These are phyloP conservation scores for Pandemis corylana DNA, from an alignment of 2,888 invertebrate genomes.

Conservation along the genomic window DNA sequence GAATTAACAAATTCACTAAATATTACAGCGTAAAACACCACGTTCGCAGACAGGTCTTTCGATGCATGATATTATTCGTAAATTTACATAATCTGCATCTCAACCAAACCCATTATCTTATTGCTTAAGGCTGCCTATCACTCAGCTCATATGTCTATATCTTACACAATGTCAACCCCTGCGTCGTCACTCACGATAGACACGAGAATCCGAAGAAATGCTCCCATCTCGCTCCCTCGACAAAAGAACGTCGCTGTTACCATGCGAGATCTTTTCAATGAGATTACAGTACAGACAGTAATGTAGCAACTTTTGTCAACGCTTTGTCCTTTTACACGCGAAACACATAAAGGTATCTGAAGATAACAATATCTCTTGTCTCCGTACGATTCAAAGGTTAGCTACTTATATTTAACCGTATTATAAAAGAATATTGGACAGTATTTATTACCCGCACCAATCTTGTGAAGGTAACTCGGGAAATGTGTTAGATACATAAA, in stretches of 20 bases:
- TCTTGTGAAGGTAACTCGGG: conserved; percentile 14
- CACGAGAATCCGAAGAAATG: conserved; percentile 16
- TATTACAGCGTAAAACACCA: not conserved
- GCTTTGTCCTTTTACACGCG: conserved; percentile 29
- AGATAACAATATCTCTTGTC: conserved; percentile 23
- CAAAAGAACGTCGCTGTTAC: conserved; percentile 31
- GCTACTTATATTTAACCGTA: conserved; percentile 11
- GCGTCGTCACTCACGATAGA: not conserved
- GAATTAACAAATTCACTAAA: not conserved
- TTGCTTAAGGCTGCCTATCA: not conserved
- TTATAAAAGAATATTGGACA: conserved; percentile 32
- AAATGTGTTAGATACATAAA: conserved; percentile 26
- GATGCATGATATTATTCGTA: not conserved
- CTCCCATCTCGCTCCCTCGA: conserved; percentile 14
- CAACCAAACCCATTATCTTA: not conserved
- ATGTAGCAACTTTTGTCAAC: conserved; percentile 25
- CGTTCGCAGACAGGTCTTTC: not conserved
- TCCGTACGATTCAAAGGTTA: conserved; percentile 8
- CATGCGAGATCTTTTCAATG: conserved; percentile 13
- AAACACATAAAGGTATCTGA: conserved; percentile 26
- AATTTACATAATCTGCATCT: not conserved
- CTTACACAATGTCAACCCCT: conserved; percentile 1
- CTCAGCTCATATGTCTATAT: not conserved
- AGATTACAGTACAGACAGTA: conserved; percentile 12
- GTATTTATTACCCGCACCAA: conserved; percentile 15